Evolutionary conservation across 2,113 vertebrate species (phyloP).

Genomic region (Myrmophylax atrothorax): DNA sequence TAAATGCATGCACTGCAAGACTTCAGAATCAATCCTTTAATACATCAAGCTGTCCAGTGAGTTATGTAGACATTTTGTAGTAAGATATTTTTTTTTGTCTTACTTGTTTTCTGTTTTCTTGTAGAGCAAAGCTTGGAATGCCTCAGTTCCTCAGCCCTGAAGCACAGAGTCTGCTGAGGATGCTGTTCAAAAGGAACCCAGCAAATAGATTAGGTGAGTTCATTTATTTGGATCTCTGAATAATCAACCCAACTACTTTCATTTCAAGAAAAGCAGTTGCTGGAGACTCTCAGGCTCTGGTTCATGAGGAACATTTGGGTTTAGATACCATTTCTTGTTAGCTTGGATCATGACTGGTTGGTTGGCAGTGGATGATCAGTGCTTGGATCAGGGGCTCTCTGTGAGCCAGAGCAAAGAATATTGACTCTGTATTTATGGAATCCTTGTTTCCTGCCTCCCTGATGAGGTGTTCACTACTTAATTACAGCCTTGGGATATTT

Average conservation of each 20-base stretch:
- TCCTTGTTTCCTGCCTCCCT: background rate
- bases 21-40: background rate
- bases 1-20: background rate
- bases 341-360: background rate
- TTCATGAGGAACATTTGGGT: background rate
- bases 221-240: background rate
- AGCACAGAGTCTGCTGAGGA: conserved; percentile 95
- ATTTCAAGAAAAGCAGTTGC: background rate
- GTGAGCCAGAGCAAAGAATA: background rate
- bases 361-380: background rate
- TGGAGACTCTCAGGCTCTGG: background rate
- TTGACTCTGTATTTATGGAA: background rate
- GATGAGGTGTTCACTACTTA: background rate
- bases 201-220: conserved; percentile 91
- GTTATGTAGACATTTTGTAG: background rate
- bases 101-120: conserved; percentile 24
- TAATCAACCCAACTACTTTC: background rate
- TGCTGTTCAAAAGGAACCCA: conserved; percentile 97
- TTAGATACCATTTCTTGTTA: background rate
- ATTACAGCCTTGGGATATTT: background rate
- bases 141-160: conserved; percentile 96
- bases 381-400: background rate
- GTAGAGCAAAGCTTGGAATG: conserved; percentile 96
- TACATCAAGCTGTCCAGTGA: background rate
- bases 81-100: background rate